A percentile compares a stretch with the other conserved stretches of the same genome.
These are phyloP conservation scores for Scopus umbretta DNA, from an alignment of 2,113 vertebrate genomes.

Conservation along the genomic window DNA sequence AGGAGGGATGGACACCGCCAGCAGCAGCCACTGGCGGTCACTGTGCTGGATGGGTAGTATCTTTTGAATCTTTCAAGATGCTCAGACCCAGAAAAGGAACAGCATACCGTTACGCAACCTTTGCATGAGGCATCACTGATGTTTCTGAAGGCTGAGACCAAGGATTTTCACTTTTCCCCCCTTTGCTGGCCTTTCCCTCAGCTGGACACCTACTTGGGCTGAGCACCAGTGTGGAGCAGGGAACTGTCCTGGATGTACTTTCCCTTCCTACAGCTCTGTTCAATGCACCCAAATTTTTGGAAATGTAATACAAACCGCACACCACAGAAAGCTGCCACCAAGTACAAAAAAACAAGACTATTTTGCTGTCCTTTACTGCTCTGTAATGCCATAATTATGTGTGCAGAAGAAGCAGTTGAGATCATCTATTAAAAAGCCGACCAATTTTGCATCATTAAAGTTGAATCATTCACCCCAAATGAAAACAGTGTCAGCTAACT, in stretches of 20 bases:
- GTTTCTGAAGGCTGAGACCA: background rate
- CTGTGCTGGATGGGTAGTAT: accelerated
- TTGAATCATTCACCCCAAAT: background rate
- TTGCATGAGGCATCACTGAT: accelerated
- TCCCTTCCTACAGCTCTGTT: background rate
- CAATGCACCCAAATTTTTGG: background rate
- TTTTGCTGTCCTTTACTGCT: background rate
- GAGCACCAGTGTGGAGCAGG: background rate
- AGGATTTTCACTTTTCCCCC: background rate
- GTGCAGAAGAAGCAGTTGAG: background rate
- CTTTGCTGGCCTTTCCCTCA: background rate
- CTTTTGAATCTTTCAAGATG: background rate
- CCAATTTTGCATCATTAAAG: background rate
- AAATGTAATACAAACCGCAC: background rate
- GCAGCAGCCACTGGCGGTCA: accelerated
- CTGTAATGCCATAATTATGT: background rate
- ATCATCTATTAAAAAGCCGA: background rate
- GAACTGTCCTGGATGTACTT: background rate
- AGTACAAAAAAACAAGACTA: background rate
- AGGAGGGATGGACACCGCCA: background rate
- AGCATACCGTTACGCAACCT: background rate
- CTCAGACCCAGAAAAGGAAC: background rate
- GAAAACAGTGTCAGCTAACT: background rate
- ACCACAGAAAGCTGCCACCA: background rate
- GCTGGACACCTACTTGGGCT: background rate